phyloP scores from a whole-genome alignment of 2,113 vertebrate genomes.

The Trematocara unimaculatum region DNA sequence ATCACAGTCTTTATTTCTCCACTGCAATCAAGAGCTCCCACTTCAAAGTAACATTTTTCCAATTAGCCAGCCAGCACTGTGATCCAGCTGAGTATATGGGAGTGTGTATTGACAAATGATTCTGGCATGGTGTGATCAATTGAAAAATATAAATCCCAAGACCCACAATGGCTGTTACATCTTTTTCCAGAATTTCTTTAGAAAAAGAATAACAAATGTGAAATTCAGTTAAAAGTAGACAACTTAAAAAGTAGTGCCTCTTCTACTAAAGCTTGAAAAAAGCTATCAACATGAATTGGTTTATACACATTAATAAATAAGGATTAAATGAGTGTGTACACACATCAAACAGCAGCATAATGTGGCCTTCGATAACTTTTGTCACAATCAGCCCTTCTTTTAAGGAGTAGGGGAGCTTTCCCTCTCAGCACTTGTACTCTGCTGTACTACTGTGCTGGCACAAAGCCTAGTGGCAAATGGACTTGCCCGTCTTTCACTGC shows the following conservation, averaged over 20 bases:
- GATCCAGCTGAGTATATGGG: not conserved
- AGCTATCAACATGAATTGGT: not conserved
- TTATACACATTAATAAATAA: not conserved
- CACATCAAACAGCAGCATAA: not conserved
- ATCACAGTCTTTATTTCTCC: conserved; percentile 24
- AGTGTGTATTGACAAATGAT: not conserved
- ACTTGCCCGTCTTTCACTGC: conserved; percentile 29
- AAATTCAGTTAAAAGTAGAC: not conserved
- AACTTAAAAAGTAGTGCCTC: not conserved
- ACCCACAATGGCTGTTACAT: not conserved
- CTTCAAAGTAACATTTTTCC: conserved; percentile 57
- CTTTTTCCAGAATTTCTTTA: not conserved
- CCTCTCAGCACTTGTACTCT: not conserved
- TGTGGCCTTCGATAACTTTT: not conserved
- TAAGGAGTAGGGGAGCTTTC: not conserved
- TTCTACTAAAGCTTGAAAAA: not conserved
- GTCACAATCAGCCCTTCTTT: conserved; percentile 1
- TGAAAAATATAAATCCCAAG: not conserved
- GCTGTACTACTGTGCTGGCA: conserved; percentile 12
- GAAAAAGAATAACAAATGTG: not conserved
- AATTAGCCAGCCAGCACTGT: conserved; percentile 23
- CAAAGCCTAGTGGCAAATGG: conserved; percentile 47
- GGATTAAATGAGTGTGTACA: not conserved
- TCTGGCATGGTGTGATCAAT: not conserved
- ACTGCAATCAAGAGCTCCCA: conserved; percentile 27